These are phyloP conservation scores for Colostygia pectinataria DNA, from an alignment of 2,888 invertebrate species.

Conservation along the genomic window DNA sequence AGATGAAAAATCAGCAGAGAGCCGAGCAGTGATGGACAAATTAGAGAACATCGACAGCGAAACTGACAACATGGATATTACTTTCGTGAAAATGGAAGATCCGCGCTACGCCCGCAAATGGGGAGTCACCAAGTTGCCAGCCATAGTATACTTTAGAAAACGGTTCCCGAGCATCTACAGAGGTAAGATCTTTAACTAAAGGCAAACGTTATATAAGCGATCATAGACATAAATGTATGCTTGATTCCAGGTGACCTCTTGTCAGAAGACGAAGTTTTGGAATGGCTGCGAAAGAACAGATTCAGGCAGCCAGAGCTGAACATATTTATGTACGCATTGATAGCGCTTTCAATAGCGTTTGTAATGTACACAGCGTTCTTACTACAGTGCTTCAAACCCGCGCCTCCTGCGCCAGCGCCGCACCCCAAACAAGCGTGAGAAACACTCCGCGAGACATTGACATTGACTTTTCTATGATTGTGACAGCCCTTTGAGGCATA, in stretches of 20 bases:
- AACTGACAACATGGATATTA: slow-evolving; percentile 96
- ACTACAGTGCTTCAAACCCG: slow-evolving; percentile 93
- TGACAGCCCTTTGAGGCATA: slow-evolving; percentile 42
- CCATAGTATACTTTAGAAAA: slow-evolving; percentile 95
- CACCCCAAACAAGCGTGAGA: slow-evolving; percentile 87
- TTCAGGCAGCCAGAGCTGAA: slow-evolving; percentile 96
- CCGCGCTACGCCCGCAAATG: slow-evolving; percentile 95
- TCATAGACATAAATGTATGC: not conserved
- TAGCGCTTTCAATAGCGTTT: slow-evolving; percentile 93
- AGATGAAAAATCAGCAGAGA: slow-evolving; percentile 93
- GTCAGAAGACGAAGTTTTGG: slow-evolving; percentile 93
- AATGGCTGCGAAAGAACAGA: slow-evolving; percentile 96
- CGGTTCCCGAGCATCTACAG: slow-evolving; percentile 96
- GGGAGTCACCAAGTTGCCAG: slow-evolving; percentile 95
- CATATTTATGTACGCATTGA: slow-evolving; percentile 96
- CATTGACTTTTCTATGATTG: slow-evolving; percentile 41
- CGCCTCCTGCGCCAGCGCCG: slow-evolving; percentile 83
- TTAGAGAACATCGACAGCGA: slow-evolving; percentile 97
- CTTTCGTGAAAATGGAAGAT: slow-evolving; percentile 97
- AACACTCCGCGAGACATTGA: slow-evolving; percentile 27
- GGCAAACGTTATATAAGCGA: not conserved
- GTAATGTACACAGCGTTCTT: slow-evolving; percentile 95
- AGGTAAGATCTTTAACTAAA: slow-evolving; percentile 78
- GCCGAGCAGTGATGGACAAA: slow-evolving; percentile 91
- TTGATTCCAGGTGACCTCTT: slow-evolving; percentile 88